Base-by-base conservation (phyloP, 2,888 invertebrate genomes). In the Leptinotarsa tumamoca region DNA sequence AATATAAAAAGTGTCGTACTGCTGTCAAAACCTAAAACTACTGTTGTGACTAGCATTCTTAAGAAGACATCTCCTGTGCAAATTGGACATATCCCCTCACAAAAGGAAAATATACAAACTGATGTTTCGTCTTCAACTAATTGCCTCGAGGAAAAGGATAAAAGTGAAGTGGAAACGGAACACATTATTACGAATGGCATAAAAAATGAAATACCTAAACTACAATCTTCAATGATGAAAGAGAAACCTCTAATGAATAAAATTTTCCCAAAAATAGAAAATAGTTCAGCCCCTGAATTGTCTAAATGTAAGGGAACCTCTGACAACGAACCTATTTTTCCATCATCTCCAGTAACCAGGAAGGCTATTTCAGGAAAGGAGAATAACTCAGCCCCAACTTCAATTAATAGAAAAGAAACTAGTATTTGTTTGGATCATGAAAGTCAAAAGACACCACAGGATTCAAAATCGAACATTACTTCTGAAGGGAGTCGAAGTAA, bases 241-340 rank as follows among this genome's bases (percentile, higher is more conserved):
- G 50, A 72, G 33, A 68, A 54, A 14, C 51, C 1, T n/a, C 18
- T 21, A 1, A 23, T 71, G 15, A 72, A 72, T 27, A 52, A 68
- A 66, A 54, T 72, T 5, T 17, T n/a, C 18, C 15, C 68, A 0
- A 72, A 68, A 51, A 52, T 43, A 27, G 72, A 69, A 67, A 76
- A 69, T n/a, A n/a, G 23, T 68, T 68, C 52, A 18, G 68, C 50
- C 10, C 68, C 68, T 51, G 56, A 56, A 33, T 50, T 50, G 14
- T 54, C n/a, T 4, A 51, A 52, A 51, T 10, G 10, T 0, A 51
- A 51, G 17, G 17, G 18, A 18, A 52, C 18, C 15, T n/a, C 54
- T 43, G 21, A 66, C 4, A 33, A 17, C 7, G n/a, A 23, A 69
- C 54, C 17, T 52, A 10, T 21, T 18, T 14, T 17, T 33, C 56